These are phyloP conservation scores for Adelosebastes latens DNA, from an alignment of 2,797 vertebrate genomes.

Conservation along the genomic window DNA sequence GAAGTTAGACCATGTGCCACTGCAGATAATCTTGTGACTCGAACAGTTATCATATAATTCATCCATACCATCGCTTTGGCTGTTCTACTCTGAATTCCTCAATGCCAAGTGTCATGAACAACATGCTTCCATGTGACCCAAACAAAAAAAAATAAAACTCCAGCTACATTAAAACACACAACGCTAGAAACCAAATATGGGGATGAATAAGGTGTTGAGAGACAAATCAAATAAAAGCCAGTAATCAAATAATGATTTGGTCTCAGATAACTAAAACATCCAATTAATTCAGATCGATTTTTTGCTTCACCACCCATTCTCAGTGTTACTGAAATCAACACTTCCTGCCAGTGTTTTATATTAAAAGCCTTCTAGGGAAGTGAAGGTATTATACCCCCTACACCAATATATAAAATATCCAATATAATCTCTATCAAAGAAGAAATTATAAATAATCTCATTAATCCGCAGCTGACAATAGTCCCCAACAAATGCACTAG, in stretches of 20 bases:
- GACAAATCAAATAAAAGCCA: not conserved
- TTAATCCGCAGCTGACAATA: not conserved
- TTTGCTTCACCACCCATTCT: not conserved
- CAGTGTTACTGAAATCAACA: not conserved
- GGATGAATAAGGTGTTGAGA: not conserved
- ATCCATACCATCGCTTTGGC: not conserved
- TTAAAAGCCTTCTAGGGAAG: not conserved
- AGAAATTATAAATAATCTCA: not conserved
- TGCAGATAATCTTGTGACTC: slow-evolving; percentile 19
- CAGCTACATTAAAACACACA: not conserved
- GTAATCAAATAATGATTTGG: not conserved
- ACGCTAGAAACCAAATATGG: not conserved
- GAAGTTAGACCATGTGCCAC: slow-evolving; percentile 11
- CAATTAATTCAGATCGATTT: not conserved
- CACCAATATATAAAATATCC: not conserved
- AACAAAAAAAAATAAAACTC: not conserved
- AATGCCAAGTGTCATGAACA: not conserved
- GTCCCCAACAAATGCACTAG: no score
- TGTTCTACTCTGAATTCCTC: not conserved
- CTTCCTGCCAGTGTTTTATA: not conserved
- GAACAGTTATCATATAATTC: slow-evolving; percentile 33
- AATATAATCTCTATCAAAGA: not conserved
- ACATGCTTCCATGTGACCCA: not conserved
- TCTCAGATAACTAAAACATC: not conserved
- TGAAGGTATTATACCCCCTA: not conserved